Evolutionary conservation across 1,140 invertebrate genomes (phyloP).

Genomic region (Drosophila subobscura): DNA sequence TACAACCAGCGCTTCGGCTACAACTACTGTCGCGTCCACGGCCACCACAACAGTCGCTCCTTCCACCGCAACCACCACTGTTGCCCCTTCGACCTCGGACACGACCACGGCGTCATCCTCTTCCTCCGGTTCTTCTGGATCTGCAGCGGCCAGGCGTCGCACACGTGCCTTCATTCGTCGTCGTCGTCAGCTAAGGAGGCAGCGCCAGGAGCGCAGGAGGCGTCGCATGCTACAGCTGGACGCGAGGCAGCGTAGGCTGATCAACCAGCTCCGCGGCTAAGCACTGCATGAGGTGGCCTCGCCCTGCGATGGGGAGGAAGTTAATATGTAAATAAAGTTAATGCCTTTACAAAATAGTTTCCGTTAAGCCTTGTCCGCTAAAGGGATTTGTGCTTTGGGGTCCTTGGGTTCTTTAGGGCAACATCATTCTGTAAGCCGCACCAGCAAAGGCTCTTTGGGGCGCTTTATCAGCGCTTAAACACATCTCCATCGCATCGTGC

Average conservation of each 20-base stretch:
- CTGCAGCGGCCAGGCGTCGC: slow-evolving; percentile 30
- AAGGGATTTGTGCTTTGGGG: no score
- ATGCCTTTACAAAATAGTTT: not conserved
- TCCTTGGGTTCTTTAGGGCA: no score
- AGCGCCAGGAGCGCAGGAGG: slow-evolving; percentile 14
- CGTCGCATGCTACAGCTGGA: slow-evolving; percentile 22
- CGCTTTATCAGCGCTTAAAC: slow-evolving; percentile 15
- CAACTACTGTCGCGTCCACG: not conserved
- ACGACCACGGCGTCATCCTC: slow-evolving; percentile 13
- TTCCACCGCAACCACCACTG: not conserved
- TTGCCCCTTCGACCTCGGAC: not conserved
- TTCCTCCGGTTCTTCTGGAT: slow-evolving; percentile 10
- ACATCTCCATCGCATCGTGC: not conserved
- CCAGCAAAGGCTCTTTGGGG: not conserved
- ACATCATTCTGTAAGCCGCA: no score
- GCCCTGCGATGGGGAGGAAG: no score
- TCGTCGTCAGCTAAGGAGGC: slow-evolving; percentile 19
- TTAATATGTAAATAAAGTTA: not conserved
- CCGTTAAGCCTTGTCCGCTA: no score
- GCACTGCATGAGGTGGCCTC: not conserved
- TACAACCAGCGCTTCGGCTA: not conserved
- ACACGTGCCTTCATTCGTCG: slow-evolving; percentile 25
- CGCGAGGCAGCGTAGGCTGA: slow-evolving; percentile 18
- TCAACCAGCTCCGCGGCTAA: slow-evolving; percentile 30
- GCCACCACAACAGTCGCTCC: slow-evolving; percentile 10